These are phyloP conservation scores for Drosophila neoperkinsi DNA, from an alignment of 2,888 invertebrate genomes.

Conservation along the genomic window DNA sequence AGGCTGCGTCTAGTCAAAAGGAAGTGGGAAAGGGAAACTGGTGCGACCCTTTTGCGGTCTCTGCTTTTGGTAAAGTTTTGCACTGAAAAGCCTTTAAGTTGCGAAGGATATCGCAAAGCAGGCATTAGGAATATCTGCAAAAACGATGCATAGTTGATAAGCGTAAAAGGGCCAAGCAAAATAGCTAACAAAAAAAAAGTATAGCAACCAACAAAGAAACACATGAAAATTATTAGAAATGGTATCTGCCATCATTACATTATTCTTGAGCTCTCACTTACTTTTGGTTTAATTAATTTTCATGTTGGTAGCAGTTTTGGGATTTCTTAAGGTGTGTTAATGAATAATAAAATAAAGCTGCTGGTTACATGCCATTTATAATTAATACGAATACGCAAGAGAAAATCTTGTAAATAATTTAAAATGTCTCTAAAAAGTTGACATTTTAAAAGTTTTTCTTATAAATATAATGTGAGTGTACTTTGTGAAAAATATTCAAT, in stretches of 20 bases:
- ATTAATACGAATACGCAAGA: background rate
- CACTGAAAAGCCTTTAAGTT: conserved; percentile 65
- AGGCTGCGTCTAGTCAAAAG: conserved; percentile 39
- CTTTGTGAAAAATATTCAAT: background rate
- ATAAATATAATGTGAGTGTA: background rate
- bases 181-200: conserved; percentile 7
- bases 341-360: conserved; percentile 3
- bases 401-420: background rate
- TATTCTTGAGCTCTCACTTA: conserved; percentile 11
- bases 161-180: conserved; percentile 30
- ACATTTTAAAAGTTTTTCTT: background rate
- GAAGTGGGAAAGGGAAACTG: conserved; percentile 16
- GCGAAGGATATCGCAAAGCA: conserved; percentile 59
- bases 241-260: conserved; percentile 24
- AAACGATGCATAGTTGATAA: conserved; percentile 47
- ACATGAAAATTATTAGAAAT: conserved; percentile 31
- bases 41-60: conserved; percentile 60
- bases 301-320: background rate
- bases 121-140: conserved; percentile 40
- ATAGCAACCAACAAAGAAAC: background rate
- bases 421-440: background rate
- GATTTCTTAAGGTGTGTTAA: background rate
- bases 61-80: conserved; percentile 53
- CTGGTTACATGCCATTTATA: background rate
- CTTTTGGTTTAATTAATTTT: conserved; percentile 27